Evolutionary conservation across 2,797 vertebrate genomes (phyloP), one percentile per base, ranked within the genome.

Genomic region (Myotis pilosus): DNA sequence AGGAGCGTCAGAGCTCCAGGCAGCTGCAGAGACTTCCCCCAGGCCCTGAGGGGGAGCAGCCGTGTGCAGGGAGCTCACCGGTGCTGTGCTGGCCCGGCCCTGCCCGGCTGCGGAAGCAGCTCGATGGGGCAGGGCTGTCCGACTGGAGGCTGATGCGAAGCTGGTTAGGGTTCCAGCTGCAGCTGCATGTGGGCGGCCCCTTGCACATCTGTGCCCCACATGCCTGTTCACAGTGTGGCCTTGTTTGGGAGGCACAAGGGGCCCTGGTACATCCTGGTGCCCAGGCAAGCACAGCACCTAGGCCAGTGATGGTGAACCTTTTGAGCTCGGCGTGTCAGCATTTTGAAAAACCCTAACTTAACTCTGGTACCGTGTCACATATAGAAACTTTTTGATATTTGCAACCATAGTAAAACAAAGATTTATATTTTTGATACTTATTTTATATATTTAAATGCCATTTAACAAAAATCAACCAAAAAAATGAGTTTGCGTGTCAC

Each of bases 231-330:
- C 87, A 97, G 91, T 47, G 1, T 49, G 25, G 87, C 30, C 60
- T 89, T 95, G 92, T 96, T 78, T 44, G 44, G 72, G 25, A 60
- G 15, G 55, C 87, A 92, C 91, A 49, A 91, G 95, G 86, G 83
- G 22, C 88, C 92, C 86, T 94, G 94, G 92, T 94, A 88, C 53
- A 1, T 94, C 89, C 64, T 76, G 68, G 36, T 47, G 64, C 49
- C 69, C 0, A 6, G 19, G 47, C 22, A 4, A 47, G 41, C 0
- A 1, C 5, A 22, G 87, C 44, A 38, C 6, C 74, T 62, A 0
- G 30, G 15, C 71, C 5, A 0, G 41, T 44, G 41, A 44, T 44
- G 41, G 41, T 9, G 9, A 44, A 44, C 41, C 41, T 44, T 41
- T 44, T 44, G 41, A 44, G 41, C 41, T 44, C 41, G 2, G 41